Base-by-base conservation (phyloP, 2,888 invertebrate species). In the Antheraea yamamai region DNA sequence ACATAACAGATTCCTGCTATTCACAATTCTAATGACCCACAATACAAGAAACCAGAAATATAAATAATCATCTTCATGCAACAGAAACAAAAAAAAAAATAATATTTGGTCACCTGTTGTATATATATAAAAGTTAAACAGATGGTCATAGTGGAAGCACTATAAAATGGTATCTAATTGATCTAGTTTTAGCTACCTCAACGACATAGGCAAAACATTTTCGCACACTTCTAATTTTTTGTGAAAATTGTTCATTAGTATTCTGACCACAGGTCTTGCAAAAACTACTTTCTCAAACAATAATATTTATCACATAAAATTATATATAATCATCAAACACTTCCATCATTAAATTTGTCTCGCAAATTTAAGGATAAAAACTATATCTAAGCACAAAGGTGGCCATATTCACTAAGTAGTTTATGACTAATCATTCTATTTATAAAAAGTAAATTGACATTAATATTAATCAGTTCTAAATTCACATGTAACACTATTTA, bases 401-500 rank as follows among this genome's bases (percentile, higher is more conserved):
- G 58, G 6, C 58, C 58, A 58, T 58, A 7, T 8, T n/a, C 8
- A 58, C 1, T 12, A 61, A 3, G 1, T 61, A 2, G 4, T 61
- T 23, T 61, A 61, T 12, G 1, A 61, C 23, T 61, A 61, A 23
- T 23, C 12, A 39, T 70, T 70, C 39, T 70, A 70, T n/a, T 14
- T 70, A 39, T 39, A 52, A 39, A 70, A 70, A 70, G 2, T 39
- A 70, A 70, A 70, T 70, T 70, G 70, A 70, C 70, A 70, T 10
- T 70, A 70, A 39, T 70, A n/a, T 70, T 39, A 39, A 70, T 70
- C 70, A 70, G 70, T 70, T 39, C 35, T 12, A 8, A 70, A 20
- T n/a, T 70, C 7, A 47, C 16, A 26, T 74, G 78, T 77, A 78
- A 77, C 81, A 74, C 78, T 81, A 78, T 80, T 75, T 79, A 79